Base-by-base conservation (phyloP, 1,140 invertebrate genomes). In the Diprion similis region DNA sequence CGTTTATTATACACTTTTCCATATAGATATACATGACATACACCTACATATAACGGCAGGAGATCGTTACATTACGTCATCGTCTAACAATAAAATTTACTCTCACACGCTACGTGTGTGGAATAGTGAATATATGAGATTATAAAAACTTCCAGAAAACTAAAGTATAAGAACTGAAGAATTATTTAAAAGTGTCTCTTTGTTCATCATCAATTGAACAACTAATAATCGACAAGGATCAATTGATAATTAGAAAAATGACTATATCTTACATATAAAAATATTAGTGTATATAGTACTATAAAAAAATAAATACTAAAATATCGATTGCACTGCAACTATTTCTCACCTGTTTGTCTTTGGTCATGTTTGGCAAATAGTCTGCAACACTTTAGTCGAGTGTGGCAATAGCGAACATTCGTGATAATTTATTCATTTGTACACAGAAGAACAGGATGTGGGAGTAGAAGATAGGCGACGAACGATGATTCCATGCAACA, bases 261-360 rank as follows among this genome's bases (percentile, higher is more conserved):
- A 46, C 66, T 15, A 66, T 18, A 72, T 69, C 19, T 10, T 10
- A 46, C 18, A 3, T 47, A 66, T 4, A 79, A 37, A 37, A 37
- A 37, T 3, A 37, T 37, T 37, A 37, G 24, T 37, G 24, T 4
- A n/a, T n/a, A n/a, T n/a, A 37, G 6, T 37, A 37, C 24, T 37
- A 37, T 37, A 37, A 37, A 37, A 37, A 37, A 37, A 37, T 37
- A 37, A 37, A 37, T 37, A 6, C 24, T 37, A 37, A 3, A 37
- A 37, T 37, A 37, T 37, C 24, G 1, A 37, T 37, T 37, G 24
- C 24, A 37, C 24, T 37, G 24, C 24, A 37, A 37, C 24, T 37
- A 37, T 37, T 37, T 37, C 84, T 88, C 77, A 88, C 86, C 84
- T 87, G 85, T 80, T 82, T 85, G 78, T 87, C 83, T 78, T 87